phyloP scores from a whole-genome alignment of 1,140 invertebrate genomes.

The Aphaenogaster rudis region DNA sequence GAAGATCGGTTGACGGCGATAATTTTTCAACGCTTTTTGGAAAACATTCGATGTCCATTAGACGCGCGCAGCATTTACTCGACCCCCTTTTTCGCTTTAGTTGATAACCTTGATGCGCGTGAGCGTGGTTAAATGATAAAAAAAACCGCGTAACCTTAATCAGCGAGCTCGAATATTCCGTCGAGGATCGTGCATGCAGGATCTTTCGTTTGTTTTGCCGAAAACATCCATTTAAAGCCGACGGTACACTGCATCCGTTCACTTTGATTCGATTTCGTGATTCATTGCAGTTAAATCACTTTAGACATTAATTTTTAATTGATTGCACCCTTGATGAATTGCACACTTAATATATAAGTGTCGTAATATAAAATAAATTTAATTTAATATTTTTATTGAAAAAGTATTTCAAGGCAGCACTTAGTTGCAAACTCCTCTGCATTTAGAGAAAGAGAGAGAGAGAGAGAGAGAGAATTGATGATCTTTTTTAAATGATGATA shows the following conservation, averaged over 20 bases:
- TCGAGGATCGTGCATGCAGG: not conserved
- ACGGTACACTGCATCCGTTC: not conserved
- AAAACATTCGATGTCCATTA: slow-evolving; percentile 5
- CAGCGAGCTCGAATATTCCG: not conserved
- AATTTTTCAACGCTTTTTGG: slow-evolving; percentile 15
- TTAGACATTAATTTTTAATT: not conserved
- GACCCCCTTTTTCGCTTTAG: slow-evolving; percentile 17
- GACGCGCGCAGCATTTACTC: not conserved
- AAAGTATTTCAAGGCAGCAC: not conserved
- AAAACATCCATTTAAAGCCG: slow-evolving; percentile 25
- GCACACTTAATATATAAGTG: not conserved
- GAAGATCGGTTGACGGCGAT: not conserved
- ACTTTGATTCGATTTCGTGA: slow-evolving; percentile 15
- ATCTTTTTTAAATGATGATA: not conserved
- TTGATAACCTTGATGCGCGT: slow-evolving; percentile 27
- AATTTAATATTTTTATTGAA: not conserved
- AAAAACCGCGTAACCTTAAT: slow-evolving; percentile 44
- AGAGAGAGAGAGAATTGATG: not conserved
- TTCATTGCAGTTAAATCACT: not conserved
- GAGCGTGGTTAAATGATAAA: slow-evolving; percentile 19
- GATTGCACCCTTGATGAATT: not conserved
- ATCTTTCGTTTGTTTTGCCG: not conserved
- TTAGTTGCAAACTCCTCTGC: not conserved
- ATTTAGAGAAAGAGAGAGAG: not conserved
- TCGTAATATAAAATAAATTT: not conserved